Evolutionary conservation across 1,140 invertebrate genomes (phyloP), one percentile per base, ranked within the genome.

Genomic region (Brachionus paranguensis): DNA sequence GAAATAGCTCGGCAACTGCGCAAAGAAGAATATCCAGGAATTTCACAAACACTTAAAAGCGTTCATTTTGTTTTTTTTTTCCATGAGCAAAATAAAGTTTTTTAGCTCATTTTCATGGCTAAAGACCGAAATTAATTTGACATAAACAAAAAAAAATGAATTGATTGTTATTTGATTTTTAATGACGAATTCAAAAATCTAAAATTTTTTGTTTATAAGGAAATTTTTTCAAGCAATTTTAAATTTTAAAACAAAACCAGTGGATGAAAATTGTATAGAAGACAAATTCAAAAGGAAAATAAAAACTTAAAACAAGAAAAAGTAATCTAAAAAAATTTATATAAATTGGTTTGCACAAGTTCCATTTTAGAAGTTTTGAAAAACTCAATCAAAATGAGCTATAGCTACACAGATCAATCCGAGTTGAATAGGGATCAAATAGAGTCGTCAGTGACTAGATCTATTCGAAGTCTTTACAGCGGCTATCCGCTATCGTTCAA

Each of bases 191-290:
- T 33, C 27, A 68, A 68, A 68, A 33, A 33, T 68, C n/a, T 33
- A 68, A 68, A 68, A 68, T 68, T 68, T 68, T 14, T 68, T 68
- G 65, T 68, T 68, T 68, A 68, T 68, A 68, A 14, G 33, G 41
- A 33, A 68, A 68, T 33, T 33, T 68, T 68, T 68, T 33, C 33
- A 5, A 68, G 27, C 33, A 68, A 33, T 68, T 33, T 41, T 68
- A 68, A 37, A 68, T 33, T 33, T 68, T 68, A 68, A 33, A 68
- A 33, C 14, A 41, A 68, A 68, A 68, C 65, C 27, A 68, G 65
- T 68, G 65, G 65, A 33, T 68, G 65, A 68, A 68, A 68, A 68
- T 68, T 68, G 65, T 68, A 68, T 68, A 68, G 33, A 68, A 68
- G 65, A 68, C n/a, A 68, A 41, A 29, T 68, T 68, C 33, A 41